Conservation (phyloP, 1,140 invertebrate genomes). For the Drosophila elegans region DNA sequence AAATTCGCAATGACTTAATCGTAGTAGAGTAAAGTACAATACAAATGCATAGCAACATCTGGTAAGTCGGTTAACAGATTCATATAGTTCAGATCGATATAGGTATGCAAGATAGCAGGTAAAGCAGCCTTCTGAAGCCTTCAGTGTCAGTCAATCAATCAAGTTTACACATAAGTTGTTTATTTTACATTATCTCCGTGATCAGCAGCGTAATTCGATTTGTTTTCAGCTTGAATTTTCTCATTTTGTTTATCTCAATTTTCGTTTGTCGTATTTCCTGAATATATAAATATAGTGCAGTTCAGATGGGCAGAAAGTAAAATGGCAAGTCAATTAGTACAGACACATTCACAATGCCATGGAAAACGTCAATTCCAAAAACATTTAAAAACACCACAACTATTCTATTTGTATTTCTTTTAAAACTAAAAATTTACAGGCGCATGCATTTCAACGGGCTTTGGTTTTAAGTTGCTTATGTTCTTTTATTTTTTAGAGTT, state of each 20-base stretch:
- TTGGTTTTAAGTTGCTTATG: not conserved
- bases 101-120: conserved; percentile 50
- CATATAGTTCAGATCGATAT: conserved; percentile 38
- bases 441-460: conserved; percentile 25
- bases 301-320: conserved; percentile 84
- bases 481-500: not conserved
- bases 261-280: conserved; percentile 60
- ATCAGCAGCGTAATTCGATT: conserved; percentile 36
- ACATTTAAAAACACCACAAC: conserved; percentile 40
- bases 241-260: conserved; percentile 25
- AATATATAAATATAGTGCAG: conserved; percentile 66
- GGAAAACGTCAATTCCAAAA: conserved; percentile 35
- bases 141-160: conserved; percentile 84
- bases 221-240: conserved; percentile 19
- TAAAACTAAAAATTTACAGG: conserved; percentile 19
- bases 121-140: conserved; percentile 63
- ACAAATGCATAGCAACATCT: conserved; percentile 71
- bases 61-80: conserved; percentile 55
- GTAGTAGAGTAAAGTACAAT: conserved; percentile 58
- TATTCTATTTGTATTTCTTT: not conserved
- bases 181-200: conserved; percentile 41
- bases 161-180: conserved; percentile 54
- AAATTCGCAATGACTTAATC: conserved; percentile 74
- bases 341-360: conserved; percentile 56
- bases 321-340: conserved; percentile 77